Evolutionary conservation across 2,797 vertebrate species (phyloP).

Genomic region (Galagoides demidoff): DNA sequence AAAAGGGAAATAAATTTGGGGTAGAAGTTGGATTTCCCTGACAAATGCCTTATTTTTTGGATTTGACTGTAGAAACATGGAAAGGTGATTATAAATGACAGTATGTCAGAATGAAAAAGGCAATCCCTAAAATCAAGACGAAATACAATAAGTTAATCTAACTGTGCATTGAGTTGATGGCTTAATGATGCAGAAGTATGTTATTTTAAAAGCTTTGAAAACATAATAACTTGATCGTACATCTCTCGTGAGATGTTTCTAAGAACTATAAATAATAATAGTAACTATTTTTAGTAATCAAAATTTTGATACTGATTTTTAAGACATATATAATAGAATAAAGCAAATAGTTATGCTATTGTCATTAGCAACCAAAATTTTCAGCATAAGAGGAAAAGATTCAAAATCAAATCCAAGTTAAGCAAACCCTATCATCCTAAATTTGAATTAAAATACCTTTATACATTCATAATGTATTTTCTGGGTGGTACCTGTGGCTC

Average conservation of each 20-base stretch:
- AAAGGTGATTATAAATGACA: neutral
- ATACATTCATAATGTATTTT: neutral
- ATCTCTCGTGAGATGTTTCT: neutral
- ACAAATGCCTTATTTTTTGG: neutral
- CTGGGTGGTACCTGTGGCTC: neutral
- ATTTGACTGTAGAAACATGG: neutral
- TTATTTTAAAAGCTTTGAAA: slow-evolving; percentile 24
- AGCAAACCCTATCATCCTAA: neutral
- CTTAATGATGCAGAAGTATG: neutral
- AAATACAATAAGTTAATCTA: slow-evolving; percentile 33
- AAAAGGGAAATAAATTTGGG: neutral
- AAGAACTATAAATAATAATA: slow-evolving; percentile 21
- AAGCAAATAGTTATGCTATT: neutral
- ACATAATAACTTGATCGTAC: neutral
- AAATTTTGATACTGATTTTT: neutral
- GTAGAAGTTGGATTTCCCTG: neutral
- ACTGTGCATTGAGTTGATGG: neutral
- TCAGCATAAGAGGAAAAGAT: neutral
- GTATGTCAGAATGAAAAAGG: slow-evolving; percentile 10
- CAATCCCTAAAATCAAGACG: slow-evolving; percentile 30
- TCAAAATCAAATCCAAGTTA: slow-evolving; percentile 46
- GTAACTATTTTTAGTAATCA: neutral
- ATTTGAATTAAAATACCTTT: neutral
- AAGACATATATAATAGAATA: neutral
- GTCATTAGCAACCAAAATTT: slow-evolving; percentile 20